Conservation (phyloP, 2,888 invertebrate genomes). For the Rutpela maculata region DNA sequence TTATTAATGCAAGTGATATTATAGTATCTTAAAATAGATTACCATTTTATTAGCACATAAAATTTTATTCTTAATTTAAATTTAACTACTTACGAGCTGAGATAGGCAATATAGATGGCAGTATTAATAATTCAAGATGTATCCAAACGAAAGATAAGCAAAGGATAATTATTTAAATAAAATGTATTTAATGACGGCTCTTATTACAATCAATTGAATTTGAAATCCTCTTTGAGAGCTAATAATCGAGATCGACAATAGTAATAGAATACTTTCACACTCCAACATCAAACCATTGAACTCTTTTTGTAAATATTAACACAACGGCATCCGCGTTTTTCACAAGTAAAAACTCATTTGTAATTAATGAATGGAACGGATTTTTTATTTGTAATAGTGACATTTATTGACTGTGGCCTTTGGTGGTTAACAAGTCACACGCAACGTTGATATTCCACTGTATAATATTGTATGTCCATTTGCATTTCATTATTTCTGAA, state of each 20-base stretch:
- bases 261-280: neutral
- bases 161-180: too few species aligned
- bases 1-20: too few species aligned
- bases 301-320: neutral
- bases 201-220: slow-evolving; percentile 1
- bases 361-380: neutral
- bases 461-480: neutral
- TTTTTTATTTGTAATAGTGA: neutral
- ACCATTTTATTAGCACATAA: too few species aligned
- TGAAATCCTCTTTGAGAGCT: neutral
- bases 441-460: neutral
- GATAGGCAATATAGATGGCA: too few species aligned
- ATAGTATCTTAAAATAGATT: too few species aligned
- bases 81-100: too few species aligned
- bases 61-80: too few species aligned
- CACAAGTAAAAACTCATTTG: neutral
- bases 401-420: neutral
- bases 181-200: neutral
- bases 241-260: neutral
- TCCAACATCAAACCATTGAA: neutral
- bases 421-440: neutral
- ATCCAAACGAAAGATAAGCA: too few species aligned
- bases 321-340: neutral
- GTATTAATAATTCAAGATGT: too few species aligned
- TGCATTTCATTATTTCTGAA: too few species aligned